phyloP scores from a whole-genome alignment of 2,113 vertebrate species.

The Rhipidura dahli region DNA sequence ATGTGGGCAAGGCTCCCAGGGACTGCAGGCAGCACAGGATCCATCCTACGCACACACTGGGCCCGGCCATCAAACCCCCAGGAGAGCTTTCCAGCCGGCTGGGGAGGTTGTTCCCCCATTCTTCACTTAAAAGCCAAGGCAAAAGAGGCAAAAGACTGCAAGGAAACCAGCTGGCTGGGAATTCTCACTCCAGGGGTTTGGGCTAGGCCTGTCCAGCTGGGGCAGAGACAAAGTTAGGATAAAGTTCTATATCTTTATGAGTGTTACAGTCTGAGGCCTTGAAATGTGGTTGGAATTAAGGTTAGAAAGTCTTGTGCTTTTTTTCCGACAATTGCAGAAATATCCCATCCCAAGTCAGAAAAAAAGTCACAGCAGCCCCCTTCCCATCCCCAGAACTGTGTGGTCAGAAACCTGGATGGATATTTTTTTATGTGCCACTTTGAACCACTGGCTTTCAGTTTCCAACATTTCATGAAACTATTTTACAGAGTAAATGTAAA shows the following conservation, averaged over 20 bases:
- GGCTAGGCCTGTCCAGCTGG: background rate
- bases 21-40: background rate
- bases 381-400: background rate
- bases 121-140: background rate
- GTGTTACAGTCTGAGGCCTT: background rate
- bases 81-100: background rate
- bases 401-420: background rate
- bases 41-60: background rate
- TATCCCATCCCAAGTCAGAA: background rate
- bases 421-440: background rate
- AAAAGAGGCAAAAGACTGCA: background rate
- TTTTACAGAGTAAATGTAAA: background rate
- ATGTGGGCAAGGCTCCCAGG: slow-evolving; percentile 47
- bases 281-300: background rate
- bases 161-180: background rate
- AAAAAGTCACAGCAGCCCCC: background rate
- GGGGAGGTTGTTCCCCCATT: background rate
- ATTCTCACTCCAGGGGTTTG: background rate
- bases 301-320: background rate
- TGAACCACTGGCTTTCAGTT: background rate
- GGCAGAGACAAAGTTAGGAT: background rate
- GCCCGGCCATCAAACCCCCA: background rate
- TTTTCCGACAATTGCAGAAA: background rate
- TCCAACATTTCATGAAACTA: background rate
- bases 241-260: background rate